Evolutionary conservation across 2,797 vertebrate genomes (phyloP), one percentile per base, ranked within the genome.

Genomic region (Anabas testudineus): DNA sequence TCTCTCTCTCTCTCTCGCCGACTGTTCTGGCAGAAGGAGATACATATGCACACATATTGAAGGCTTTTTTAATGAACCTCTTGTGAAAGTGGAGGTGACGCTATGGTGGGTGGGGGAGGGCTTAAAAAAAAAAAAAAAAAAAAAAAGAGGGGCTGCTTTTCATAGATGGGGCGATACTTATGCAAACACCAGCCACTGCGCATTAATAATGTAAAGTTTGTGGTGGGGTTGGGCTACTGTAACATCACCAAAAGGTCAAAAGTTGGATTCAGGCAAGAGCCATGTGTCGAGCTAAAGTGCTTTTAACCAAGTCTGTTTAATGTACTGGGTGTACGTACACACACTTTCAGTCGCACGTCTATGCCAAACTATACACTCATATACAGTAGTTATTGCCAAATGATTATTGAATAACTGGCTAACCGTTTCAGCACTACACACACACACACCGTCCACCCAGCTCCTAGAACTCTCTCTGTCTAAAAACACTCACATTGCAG

Each of bases 21-120:
- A 73, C 84, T 78, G 82, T 71, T 83, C 84, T 86, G 83, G 76
- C 88, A 86, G 85, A 87, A 73, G 83, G 80, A 83, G 80, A 90
- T 89, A 83, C 89, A 96, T 97, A 96, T 97, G 96, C 96, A 96
- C 95, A 96, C 96, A 95, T 95, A 96, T 95, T 94, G 93, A 94
- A 95, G 95, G 94, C 93, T 96, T 96, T 43, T 88, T 87, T 90
- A 91, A 92, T 90, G 85, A 91, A 86, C 69, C 85, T 66, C 43
- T 43, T 12, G 78, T 80, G 67, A 78, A 69, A 86, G 84, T 73
- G 66, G 72, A 82, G 78, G 86, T 78, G 84, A 82, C 30, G 48
- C 63, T 51, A 8, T 0, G 15, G 59, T 49, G 53, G 71, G 57
- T 59, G 83, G 80, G 83, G 80, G 78, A 61, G 60, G 82, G 80